Base-by-base conservation (phyloP, 2,888 invertebrate genomes). In the Adineta ricciae region DNA sequence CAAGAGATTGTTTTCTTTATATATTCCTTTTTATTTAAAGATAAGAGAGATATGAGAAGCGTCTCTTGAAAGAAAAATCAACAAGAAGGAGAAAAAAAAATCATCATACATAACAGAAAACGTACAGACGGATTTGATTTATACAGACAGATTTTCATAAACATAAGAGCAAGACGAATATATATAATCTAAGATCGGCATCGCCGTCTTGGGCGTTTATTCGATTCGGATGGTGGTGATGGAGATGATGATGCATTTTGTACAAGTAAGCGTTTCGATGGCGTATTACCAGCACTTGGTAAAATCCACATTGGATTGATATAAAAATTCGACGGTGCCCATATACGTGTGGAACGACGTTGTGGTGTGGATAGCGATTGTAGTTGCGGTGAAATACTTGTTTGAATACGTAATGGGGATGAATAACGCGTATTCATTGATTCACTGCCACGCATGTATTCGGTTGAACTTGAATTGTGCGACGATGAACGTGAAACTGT, bases 331-430 rank as follows among this genome's bases (percentile, higher is more conserved):
- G 64, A 64, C 7, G 64, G 64, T 32, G 64, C 64, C 64, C 64
- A 64, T 64, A 64, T 64, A 64, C 64, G 64, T 64, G 64, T 32
- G 16, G 64, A 64, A 64, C 64, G 64, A 64, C 64, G 64, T 64
- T 64, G 64, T 64, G 64, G 32, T 27, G 64, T 64, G 27, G 64
- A 64, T 64, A 64, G 32, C 7, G 64, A 4, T 64, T 64, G 64
- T 64, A 32, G 4, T 19, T 64, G 64, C 0, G 64, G 64, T 27
- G 64, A 64, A 64, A 64, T 64, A 64, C 64, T 64, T 64, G 64
- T 64, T 64, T 64, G 64, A 64, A 64, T 64, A 64, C 64, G 64
- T 32, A 64, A 27, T 64, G 64, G 64, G 27, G 64, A 64, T 5
- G 64, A 64, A 19, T 32, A 32, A 7, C 64, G 64, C 27, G 27